phyloP scores from a whole-genome alignment of 2,888 invertebrate species.

The Emmelina monodactyla region DNA sequence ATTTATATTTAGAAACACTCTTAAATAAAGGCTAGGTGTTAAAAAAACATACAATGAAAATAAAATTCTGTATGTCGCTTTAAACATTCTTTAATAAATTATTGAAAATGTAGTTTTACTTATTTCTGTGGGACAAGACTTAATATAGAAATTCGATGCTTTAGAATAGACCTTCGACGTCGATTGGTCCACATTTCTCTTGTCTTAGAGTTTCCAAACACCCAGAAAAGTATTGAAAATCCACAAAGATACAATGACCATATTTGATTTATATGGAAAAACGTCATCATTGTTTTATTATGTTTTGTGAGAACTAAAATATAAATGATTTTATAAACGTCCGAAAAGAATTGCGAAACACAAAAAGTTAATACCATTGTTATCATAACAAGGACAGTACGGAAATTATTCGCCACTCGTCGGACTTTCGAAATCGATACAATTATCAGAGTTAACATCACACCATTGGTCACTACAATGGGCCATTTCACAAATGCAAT shows the following conservation, averaged over 20 bases:
- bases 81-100: too few species aligned
- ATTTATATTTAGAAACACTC: too few species aligned
- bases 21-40: too few species aligned
- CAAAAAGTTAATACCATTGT: conserved; percentile 40
- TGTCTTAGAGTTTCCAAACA: conserved; percentile 43
- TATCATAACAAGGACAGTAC: conserved; percentile 36
- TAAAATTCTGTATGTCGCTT: too few species aligned
- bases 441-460: conserved; percentile 29
- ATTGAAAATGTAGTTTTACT: too few species aligned
- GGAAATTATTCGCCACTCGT: conserved; percentile 24
- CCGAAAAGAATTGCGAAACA: conserved; percentile 37
- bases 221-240: conserved; percentile 42
- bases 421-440: conserved; percentile 28
- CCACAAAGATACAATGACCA: conserved; percentile 38
- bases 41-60: too few species aligned
- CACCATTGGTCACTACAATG: conserved; percentile 30
- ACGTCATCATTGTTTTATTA: conserved; percentile 13
- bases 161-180: too few species aligned
- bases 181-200: conserved; percentile 37
- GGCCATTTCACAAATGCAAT: conserved; percentile 56
- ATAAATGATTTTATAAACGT: conserved; percentile 30
- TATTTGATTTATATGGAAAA: too few species aligned
- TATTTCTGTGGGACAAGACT: too few species aligned
- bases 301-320: conserved; percentile 17
- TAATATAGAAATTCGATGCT: too few species aligned